These are phyloP conservation scores for Spheniscus humboldti DNA, from an alignment of 2,797 vertebrate genomes.

Conservation along the genomic window DNA sequence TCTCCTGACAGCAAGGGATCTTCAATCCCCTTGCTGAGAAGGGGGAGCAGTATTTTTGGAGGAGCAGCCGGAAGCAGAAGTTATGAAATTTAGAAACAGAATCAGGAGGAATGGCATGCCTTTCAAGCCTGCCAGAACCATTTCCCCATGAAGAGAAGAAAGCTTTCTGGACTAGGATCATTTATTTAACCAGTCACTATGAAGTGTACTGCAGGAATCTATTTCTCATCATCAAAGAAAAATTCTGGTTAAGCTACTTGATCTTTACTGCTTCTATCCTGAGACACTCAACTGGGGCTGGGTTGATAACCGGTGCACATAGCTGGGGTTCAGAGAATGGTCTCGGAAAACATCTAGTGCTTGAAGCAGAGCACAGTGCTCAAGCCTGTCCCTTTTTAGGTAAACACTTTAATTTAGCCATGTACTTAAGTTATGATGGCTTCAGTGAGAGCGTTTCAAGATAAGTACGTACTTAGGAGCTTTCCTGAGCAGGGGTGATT, in stretches of 20 bases:
- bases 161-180: background rate
- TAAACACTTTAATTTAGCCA: slow-evolving; percentile 21
- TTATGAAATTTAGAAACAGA: background rate
- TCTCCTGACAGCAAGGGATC: background rate
- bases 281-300: background rate
- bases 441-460: background rate
- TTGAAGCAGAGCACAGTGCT: slow-evolving; percentile 8
- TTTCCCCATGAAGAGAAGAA: background rate
- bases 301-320: background rate
- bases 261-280: background rate
- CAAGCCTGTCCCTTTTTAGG: background rate
- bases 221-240: background rate
- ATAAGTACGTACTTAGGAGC: background rate
- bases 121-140: background rate
- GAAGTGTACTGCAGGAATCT: background rate
- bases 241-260: background rate
- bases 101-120: background rate
- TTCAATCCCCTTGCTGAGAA: background rate
- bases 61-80: background rate
- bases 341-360: background rate
- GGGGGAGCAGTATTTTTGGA: background rate
- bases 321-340: background rate
- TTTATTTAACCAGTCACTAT: background rate
- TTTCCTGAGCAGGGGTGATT: background rate
- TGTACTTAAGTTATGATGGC: background rate